Evolutionary conservation across 2,797 vertebrate genomes (phyloP).

Genomic region (Thunnus albacares): DNA sequence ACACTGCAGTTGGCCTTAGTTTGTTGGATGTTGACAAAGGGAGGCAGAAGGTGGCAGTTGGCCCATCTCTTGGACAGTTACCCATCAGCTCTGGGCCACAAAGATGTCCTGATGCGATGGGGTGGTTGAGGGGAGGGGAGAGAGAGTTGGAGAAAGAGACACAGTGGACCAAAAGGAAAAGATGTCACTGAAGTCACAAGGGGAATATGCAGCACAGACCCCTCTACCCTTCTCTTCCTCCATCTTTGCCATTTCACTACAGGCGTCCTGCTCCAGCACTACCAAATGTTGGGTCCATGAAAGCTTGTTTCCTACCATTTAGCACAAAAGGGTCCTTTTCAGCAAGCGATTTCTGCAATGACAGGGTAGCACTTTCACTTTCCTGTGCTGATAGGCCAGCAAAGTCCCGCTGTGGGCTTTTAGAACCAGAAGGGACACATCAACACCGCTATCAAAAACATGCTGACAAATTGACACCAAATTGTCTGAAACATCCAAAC

Average conservation of each 20-base stretch:
- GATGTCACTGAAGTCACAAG: constrained; percentile 28
- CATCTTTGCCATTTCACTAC: constrained; percentile 57
- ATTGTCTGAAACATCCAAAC: constrained; percentile 29
- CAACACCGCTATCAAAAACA: constrained; percentile 47
- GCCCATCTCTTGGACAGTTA: constrained; percentile 65
- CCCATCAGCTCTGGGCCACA: constrained; percentile 67
- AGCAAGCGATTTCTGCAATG: constrained; percentile 52
- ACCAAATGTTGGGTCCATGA: constrained; percentile 53
- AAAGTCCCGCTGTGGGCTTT: constrained; percentile 69
- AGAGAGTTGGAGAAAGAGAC: constrained; percentile 7
- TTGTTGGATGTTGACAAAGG: constrained; percentile 71
- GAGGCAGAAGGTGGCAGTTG: constrained; percentile 63
- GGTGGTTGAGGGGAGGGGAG: constrained; percentile 17
- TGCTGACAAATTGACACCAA: constrained; percentile 47
- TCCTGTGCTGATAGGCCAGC: constrained; percentile 51
- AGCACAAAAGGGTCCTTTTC: constrained; percentile 65
- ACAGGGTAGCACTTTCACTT: constrained; percentile 64
- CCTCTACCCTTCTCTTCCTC: constrained; percentile 28
- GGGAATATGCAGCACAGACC: constrained; percentile 43
- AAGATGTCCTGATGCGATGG: constrained; percentile 55
- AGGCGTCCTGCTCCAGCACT: constrained; percentile 52
- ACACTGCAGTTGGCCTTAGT: constrained; percentile 60
- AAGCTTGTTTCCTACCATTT: constrained; percentile 65
- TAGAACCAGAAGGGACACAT: constrained; percentile 51
- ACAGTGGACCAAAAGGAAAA: constrained; percentile 9